These are phyloP conservation scores for Emmelina monodactyla DNA, from an alignment of 2,888 invertebrate genomes.

Conservation along the genomic window DNA sequence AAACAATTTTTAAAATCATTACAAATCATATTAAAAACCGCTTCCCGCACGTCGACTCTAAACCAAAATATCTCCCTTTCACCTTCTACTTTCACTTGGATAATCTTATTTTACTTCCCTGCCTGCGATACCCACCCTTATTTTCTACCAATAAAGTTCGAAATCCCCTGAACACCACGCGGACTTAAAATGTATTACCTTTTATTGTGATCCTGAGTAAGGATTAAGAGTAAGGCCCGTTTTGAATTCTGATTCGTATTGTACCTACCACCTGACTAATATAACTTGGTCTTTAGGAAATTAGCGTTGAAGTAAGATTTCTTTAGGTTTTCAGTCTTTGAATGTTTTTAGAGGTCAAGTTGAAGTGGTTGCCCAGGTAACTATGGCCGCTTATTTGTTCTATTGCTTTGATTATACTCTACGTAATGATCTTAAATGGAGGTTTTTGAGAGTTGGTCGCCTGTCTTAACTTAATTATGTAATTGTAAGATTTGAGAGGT, in stretches of 20 bases:
- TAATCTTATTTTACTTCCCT: constrained; percentile 54
- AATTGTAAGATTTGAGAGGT: constrained; percentile 9
- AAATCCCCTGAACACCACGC: constrained; percentile 24
- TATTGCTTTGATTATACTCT: constrained; percentile 60
- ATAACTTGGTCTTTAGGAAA: too few species aligned
- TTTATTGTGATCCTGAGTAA: constrained; percentile 67
- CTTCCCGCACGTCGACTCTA: too few species aligned
- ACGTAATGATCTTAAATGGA: constrained; percentile 52
- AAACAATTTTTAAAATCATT: neutral
- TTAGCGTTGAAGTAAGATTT: too few species aligned
- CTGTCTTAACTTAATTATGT: constrained; percentile 33
- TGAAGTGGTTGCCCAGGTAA: constrained; percentile 32
- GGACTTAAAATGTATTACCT: constrained; percentile 65
- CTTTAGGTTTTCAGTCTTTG: too few species aligned
- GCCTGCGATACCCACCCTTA: constrained; percentile 33
- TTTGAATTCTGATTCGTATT: constrained; percentile 67
- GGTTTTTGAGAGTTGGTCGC: constrained; percentile 43
- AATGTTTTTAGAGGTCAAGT: too few species aligned
- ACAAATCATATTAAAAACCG: neutral
- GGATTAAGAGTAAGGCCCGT: constrained; percentile 66
- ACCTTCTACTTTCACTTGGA: constrained; percentile 65
- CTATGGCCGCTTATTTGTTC: constrained; percentile 59
- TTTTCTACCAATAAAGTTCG: constrained; percentile 28
- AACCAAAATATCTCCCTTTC: constrained; percentile 62
- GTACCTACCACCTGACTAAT: constrained; percentile 46